Evolutionary conservation across 2,888 invertebrate genomes (phyloP), one percentile per base, ranked within the genome.

Genomic region (Thereva unica): DNA sequence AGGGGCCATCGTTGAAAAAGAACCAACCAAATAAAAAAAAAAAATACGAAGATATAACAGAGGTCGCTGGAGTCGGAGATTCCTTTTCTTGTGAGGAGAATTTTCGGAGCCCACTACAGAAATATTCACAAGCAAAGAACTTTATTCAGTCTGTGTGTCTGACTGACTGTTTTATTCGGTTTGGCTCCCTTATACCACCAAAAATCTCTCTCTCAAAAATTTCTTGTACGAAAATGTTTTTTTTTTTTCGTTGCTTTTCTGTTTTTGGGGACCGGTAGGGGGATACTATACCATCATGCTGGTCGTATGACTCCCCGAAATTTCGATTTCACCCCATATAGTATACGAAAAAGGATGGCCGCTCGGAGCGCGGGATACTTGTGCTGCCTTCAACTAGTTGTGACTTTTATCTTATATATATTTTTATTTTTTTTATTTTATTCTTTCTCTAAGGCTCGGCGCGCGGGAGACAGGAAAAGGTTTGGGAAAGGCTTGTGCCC

Each of bases 381-480:
- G 10, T 38, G 59, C 38, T 57, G 47, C 41, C 61, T 61, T 61
- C 61, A 61, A 61, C 61, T 61, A 61, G 61, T 61, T 61, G 61
- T 61, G 50, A 61, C 61, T 61, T 61, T 61, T 61, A 61, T 61
- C 50, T 61, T 50, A 61, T 61, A 49, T 61, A 50, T 52, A 50
- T 61, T 61, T 50, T 61, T 61, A 50, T 52, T 61, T 61, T 61
- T 50, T 61, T 40, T 61, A 49, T 23, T 23, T 23, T 23, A 23
- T 23, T 23, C 23, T 23, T 23, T 23, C 23, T 23, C 1, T 23
- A 23, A 23, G 23, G 23, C 23, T 23, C 23, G 23, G 23, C 23
- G 23, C 23, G 23, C 23, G 23, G 23, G 23, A 23, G 23, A 23
- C 23, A 23, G 23, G 23, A 23, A 23, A 23, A 23, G 23, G 23